Conservation (phyloP, 2,113 vertebrate species). For the Cisticola juncidis region DNA sequence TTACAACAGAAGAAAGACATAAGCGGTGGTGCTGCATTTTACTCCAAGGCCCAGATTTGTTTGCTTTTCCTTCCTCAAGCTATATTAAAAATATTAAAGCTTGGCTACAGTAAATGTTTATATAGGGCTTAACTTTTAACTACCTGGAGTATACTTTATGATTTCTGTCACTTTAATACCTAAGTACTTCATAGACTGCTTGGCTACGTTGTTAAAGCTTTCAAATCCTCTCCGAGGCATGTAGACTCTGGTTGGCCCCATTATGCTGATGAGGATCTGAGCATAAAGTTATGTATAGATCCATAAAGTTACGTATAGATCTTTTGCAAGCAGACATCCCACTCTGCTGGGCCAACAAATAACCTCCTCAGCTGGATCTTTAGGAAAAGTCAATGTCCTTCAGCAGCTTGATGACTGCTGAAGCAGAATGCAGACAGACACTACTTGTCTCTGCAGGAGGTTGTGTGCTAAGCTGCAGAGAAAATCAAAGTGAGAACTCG, state of each 20-base stretch:
- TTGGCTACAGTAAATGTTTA: background rate
- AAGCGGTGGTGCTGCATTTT: background rate
- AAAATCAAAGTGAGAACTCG: background rate
- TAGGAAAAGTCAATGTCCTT: background rate
- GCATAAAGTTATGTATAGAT: background rate
- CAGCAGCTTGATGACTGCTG: background rate
- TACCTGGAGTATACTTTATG: background rate
- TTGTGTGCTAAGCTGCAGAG: background rate
- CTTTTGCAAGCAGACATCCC: background rate
- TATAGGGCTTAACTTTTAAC: background rate
- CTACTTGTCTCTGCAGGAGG: background rate
- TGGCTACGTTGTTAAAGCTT: background rate
- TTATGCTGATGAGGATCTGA: background rate
- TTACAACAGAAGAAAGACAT: background rate
- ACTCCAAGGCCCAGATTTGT: background rate
- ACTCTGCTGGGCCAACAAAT: background rate
- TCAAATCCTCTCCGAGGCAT: background rate
- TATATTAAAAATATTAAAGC: background rate
- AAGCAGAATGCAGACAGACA: background rate
- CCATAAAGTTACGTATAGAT: background rate
- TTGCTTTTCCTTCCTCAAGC: background rate
- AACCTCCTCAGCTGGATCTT: background rate
- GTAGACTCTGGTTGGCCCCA: background rate
- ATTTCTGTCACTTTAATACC: background rate
- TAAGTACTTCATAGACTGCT: background rate